A percentile compares a stretch with the other conserved stretches of the same genome.
Conservation (phyloP, 2,888 invertebrate genomes). For the Eubasilissa splendida region DNA sequence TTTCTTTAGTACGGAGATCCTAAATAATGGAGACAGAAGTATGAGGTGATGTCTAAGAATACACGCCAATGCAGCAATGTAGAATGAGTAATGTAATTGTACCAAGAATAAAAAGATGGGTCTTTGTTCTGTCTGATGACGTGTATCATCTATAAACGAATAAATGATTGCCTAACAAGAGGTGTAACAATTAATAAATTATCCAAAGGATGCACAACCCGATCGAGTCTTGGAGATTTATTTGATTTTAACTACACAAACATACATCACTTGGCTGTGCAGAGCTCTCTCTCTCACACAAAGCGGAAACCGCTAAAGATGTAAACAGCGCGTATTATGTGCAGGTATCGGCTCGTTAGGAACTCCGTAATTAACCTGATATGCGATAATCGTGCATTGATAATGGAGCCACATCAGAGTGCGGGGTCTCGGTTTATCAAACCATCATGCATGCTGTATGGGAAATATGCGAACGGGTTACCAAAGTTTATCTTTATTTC, state of each 20-base stretch:
- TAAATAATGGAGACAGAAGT: no score
- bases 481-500: slow-evolving; percentile 18
- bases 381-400: slow-evolving; percentile 51
- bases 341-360: slow-evolving; percentile 22
- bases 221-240: slow-evolving; percentile 16
- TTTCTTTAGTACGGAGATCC: no score
- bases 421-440: slow-evolving; percentile 1
- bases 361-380: slow-evolving; percentile 45
- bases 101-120: no score
- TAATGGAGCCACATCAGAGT: slow-evolving; percentile 1
- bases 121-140: no score
- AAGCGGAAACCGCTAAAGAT: slow-evolving; percentile 11
- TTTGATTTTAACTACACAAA: slow-evolving; percentile 19
- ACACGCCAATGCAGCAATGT: no score
- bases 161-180: background rate
- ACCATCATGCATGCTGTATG: slow-evolving; percentile 24
- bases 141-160: no score
- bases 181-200: slow-evolving; percentile 24
- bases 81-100: no score
- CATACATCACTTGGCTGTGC: slow-evolving; percentile 23
- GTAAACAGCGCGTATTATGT: slow-evolving; percentile 15
- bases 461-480: slow-evolving; percentile 24
- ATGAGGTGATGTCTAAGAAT: no score
- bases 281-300: background rate
- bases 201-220: background rate